A percentile compares a stretch with the other conserved stretches of the same genome.
phyloP scores from a whole-genome alignment of 2,888 invertebrate species.

The Embidobia sp. region DNA sequence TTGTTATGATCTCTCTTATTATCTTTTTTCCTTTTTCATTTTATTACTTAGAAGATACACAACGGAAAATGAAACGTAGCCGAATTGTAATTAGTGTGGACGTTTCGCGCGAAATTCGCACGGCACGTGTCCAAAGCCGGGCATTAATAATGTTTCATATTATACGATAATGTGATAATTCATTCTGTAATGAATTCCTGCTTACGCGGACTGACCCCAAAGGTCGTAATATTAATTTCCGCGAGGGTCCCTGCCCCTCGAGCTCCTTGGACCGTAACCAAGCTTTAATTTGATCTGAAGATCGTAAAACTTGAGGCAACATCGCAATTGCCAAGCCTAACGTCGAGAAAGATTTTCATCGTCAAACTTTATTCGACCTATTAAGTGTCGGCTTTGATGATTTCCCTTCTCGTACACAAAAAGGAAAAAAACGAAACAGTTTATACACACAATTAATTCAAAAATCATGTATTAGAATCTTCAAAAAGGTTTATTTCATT shows the following conservation, averaged over 20 bases:
- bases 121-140: conserved; percentile 52
- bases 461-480: too few species aligned
- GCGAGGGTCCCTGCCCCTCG: conserved; percentile 53
- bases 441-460: too few species aligned
- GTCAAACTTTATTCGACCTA: too few species aligned
- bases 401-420: too few species aligned
- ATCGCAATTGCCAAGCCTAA: conserved; percentile 54
- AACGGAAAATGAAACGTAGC: conserved; percentile 3
- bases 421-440: too few species aligned
- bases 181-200: conserved; percentile 64
- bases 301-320: conserved; percentile 67
- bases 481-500: too few species aligned
- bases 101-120: conserved; percentile 37
- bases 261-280: conserved; percentile 65
- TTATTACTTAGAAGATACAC: neutral
- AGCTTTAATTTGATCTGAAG: conserved; percentile 70
- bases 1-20: neutral
- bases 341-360: conserved; percentile 53
- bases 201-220: conserved; percentile 64
- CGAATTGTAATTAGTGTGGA: conserved; percentile 51
- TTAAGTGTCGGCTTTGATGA: too few species aligned
- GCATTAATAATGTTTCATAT: conserved; percentile 54
- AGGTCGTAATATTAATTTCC: conserved; percentile 65
- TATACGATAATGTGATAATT: conserved; percentile 62
- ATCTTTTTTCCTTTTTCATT: conserved; percentile 5